Evolutionary conservation across 2,888 invertebrate species (phyloP), one percentile per base, ranked within the genome.

Genomic region (Gymnoscelis rufifasciata): DNA sequence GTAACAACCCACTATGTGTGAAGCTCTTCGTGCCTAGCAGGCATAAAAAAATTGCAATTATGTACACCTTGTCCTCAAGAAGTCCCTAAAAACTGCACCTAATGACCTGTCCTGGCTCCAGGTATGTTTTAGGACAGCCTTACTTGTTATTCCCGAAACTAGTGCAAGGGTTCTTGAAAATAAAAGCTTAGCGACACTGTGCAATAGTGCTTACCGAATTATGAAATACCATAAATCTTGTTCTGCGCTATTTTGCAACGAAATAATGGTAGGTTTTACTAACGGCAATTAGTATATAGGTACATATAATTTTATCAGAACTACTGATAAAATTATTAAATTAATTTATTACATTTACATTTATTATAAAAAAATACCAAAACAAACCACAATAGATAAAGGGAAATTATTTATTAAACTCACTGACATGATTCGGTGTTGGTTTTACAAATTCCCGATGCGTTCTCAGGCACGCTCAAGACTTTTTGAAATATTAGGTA

Each of bases 61-160:
- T 26, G 29, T 12, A 23, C 26, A 13, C 30, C 39, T 36, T 13
- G 31, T 37, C 37, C 14, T 27, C 31, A 11, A 41, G 23, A 12
- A 43, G 38, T 10, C 14, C 28, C 28, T 31, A 30, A 43, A 40
- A 35, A 30, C 35, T 26, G 23, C 19, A 8, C 7, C 35, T 47
- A 50, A 50, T 50, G 45, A 45, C 45, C 53, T 52, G 54, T 53
- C 44, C 41, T 24, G 19, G 33, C 35, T 49, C 45, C 8, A 7
- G 13, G 49, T 41, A 37, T 38, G 44, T 40, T 41, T 37, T 23
- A 40, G 41, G 33, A 56, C 57, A 57, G 50, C 48, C 56, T n/a
- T n/a, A 62, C 62, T 68, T 67, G 68, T 70, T 73, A 74, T 73
- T 66, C 62, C 54, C 47, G 60, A 61, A 66, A 68, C 61, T 63